Base-by-base conservation (phyloP, 1,140 invertebrate genomes). In the Leucophenga varia region DNA sequence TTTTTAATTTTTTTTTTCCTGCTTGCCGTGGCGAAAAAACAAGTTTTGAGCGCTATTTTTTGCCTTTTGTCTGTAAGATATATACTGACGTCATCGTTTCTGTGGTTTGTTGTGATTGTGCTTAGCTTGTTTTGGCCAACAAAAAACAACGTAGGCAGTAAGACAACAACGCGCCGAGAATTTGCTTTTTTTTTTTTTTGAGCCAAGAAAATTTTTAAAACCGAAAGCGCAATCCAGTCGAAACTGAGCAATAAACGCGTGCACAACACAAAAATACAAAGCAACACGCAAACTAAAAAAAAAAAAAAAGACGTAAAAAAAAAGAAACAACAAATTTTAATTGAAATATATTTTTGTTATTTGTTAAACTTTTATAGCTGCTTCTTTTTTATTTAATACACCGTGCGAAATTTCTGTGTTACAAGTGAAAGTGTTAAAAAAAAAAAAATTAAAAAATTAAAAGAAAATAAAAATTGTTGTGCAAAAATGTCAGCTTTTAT, bases 161-260 rank as follows among this genome's bases (percentile, higher is more conserved):
- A 5, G 22, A 6, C 5, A 25, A 6, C 22, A 25, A 25, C 22
- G 22, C n/a, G n/a, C n/a, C n/a, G n/a, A n/a, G n/a, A n/a, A n/a
- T 25, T 25, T 25, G 22, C 22, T 6, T 39, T 37, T 25, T 45
- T 30, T 48, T 52, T 22, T 43, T 53, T 45, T 40, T 52, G n/a
- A n/a, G n/a, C n/a, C n/a, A n/a, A n/a, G n/a, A n/a, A n/a, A n/a
- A 47, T 54, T 60, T 55, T 60, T 35, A 53, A 48, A 55, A 14
- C 16, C 32, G 51, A 49, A 35, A 52, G 42, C 40, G 43, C 47
- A 40, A 43, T 42, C 19, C 48, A 57, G 25, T 31, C 36, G 28
- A 65, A 65, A 65, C 59, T 56, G 54, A 50, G 63, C 63, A 49
- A 59, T 49, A 53, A 58, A 40, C 63, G 63, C 48, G 63, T 63